Base-by-base conservation (phyloP, 2,888 invertebrate species). In the Melipona bicolor region DNA sequence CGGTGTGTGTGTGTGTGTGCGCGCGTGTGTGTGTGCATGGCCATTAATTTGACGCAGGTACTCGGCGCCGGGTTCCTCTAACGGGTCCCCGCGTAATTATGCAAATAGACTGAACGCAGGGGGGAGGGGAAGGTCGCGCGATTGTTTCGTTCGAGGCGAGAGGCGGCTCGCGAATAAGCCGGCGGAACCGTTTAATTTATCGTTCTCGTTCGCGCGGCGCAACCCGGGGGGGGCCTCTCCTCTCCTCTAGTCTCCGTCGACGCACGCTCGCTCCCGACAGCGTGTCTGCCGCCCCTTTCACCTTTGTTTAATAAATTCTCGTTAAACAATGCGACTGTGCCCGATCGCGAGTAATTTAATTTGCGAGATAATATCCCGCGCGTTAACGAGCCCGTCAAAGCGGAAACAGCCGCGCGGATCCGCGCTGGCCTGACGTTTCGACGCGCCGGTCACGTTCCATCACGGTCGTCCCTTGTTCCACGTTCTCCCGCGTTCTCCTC, bases 261-360 rank as follows among this genome's bases (percentile, higher is more conserved):
- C 9, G 43, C 43, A 43, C 6, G 36, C 36, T 36, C 36, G 36
- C 36, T 36, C 36, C 6, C 36, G 4, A 36, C 43, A 43, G 43
- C 43, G 43, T 11, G 43, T 43, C 43, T 36, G 0, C 24, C 24
- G n/a, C 70, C 64, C 43, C 43, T 43, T 43, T 9, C 43, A 43
- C 0, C 43, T 43, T 9, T 43, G 43, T 80, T 83, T 83, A 76
- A 80, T 81, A 81, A 81, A 81, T 78, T 81, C 56, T 59, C 79
- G 68, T 54, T 73, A 73, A 79, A 80, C 73, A 81, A 72, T 59
- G 84, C 74, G 71, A 59, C 64, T 74, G 43, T 43, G 21, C 2
- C 77, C 72, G 62, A 81, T 77, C 65, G 74, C 71, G 72, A 67
- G 76, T 81, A 85, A 85, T 84, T 81, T 85, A 50, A 85, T 85